Percentiles rank a stretch among this genome's conserved stretches.
These are phyloP conservation scores for Larimichthys polyactis DNA, from an alignment of 2,113 vertebrate species.

Conservation along the genomic window DNA sequence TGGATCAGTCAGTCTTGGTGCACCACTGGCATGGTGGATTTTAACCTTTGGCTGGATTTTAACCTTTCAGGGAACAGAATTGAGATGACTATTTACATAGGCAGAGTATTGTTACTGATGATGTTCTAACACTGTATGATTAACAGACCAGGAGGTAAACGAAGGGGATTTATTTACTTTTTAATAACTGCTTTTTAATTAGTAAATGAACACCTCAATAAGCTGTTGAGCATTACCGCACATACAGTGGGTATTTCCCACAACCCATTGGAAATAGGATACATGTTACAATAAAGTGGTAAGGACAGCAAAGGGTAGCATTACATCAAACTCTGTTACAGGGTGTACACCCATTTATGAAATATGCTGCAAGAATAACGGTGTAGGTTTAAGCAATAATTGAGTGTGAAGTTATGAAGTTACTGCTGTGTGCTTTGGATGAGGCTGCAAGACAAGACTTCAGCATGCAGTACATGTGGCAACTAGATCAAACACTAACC, in stretches of 20 bases:
- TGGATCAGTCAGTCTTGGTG: constrained; percentile 27
- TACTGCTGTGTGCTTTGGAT: constrained; percentile 45
- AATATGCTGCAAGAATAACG: constrained; percentile 52
- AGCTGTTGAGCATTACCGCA: constrained; percentile 48
- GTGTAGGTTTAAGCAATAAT: constrained; percentile 57
- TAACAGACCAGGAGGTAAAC: constrained; percentile 53
- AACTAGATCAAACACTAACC: constrained; percentile 60
- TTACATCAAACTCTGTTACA: constrained; percentile 29
- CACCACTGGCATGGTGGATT: constrained; percentile 29
- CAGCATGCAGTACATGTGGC: constrained; percentile 19
- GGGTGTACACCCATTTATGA: constrained; percentile 39
- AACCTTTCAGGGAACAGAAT: constrained; percentile 51
- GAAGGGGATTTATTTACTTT: constrained; percentile 45
- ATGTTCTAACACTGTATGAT: constrained; percentile 71
- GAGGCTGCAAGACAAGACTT: constrained; percentile 16
- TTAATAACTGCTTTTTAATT: constrained; percentile 47
- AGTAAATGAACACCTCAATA: constrained; percentile 57
- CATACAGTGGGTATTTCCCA: constrained; percentile 36
- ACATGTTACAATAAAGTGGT: constrained; percentile 51
- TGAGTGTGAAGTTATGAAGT: constrained; percentile 37
- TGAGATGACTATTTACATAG: constrained; percentile 51
- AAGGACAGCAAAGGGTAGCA: constrained; percentile 30
- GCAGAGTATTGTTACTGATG: constrained; percentile 60
- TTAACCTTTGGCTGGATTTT: constrained; percentile 34
- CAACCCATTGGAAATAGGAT: constrained; percentile 24